These are phyloP conservation scores for Nasua narica DNA, from an alignment of 2,797 vertebrate species.

Conservation along the genomic window DNA sequence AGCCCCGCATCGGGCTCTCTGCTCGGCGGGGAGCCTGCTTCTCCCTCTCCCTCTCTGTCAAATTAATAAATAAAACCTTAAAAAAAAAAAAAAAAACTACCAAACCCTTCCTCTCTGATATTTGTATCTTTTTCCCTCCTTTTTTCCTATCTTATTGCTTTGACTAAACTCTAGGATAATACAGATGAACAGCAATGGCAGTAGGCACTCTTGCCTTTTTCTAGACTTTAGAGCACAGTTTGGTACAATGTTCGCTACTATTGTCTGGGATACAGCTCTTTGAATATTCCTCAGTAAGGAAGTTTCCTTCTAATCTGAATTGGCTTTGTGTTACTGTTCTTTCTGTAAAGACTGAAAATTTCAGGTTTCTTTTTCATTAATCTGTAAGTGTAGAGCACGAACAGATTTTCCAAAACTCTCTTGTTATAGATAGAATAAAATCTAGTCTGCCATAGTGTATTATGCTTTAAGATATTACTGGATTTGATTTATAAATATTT, in stretches of 20 bases:
- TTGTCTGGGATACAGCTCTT: background rate
- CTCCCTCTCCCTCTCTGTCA: too few species aligned
- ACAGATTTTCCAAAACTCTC: background rate
- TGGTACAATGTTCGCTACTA: background rate
- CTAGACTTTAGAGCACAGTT: background rate
- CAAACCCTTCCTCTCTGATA: background rate
- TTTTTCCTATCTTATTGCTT: background rate
- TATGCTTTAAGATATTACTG: background rate
- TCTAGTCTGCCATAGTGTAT: background rate
- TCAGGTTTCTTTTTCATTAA: conserved; percentile 24
- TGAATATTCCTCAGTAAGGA: background rate
- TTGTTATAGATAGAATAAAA: background rate
- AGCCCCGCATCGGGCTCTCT: too few species aligned
- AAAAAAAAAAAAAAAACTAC: too few species aligned
- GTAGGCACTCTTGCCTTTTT: background rate
- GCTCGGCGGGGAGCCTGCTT: too few species aligned
- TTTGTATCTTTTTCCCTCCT: background rate
- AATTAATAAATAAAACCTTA: too few species aligned
- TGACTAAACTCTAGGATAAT: background rate
- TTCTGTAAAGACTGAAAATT: background rate
- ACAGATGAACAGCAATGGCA: background rate
- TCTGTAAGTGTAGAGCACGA: background rate
- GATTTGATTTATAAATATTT: background rate
- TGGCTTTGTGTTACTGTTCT: background rate
- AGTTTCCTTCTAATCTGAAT: conserved; percentile 15